Conservation (phyloP, 2,888 invertebrate genomes). For the Eupeodes latifasciatus region DNA sequence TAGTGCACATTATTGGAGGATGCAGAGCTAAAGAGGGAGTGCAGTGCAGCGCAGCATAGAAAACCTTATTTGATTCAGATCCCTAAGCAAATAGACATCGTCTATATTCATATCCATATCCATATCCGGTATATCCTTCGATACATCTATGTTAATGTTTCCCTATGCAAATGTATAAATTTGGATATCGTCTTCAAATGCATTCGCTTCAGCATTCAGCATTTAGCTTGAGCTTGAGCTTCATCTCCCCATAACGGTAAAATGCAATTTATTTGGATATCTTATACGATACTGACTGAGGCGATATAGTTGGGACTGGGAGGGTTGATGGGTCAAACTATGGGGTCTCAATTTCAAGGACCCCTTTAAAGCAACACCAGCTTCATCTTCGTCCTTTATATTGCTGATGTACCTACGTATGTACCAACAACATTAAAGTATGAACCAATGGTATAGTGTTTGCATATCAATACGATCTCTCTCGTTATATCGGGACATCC, state of each 20-base stretch:
- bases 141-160: constrained; percentile 49
- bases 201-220: neutral
- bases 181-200: constrained; percentile 61
- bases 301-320: neutral
- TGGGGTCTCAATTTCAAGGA: constrained; percentile 24
- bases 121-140: constrained; percentile 32
- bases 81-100: constrained; percentile 38
- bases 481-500: constrained; percentile 5
- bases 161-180: constrained; percentile 55
- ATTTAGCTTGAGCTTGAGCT: neutral
- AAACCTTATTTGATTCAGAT: constrained; percentile 23
- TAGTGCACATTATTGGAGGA: constrained; percentile 54
- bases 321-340: constrained; percentile 1
- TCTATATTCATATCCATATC: neutral
- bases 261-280: constrained; percentile 68
- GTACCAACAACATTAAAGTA: neutral
- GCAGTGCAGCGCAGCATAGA: constrained; percentile 8
- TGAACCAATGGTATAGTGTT: constrained; percentile 50
- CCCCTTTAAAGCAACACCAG: constrained; percentile 32
- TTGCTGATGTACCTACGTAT: neutral
- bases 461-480: constrained; percentile 63
- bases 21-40: no score
- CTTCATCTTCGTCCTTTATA: constrained; percentile 28
- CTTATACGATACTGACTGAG: constrained; percentile 45
- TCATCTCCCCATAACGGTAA: constrained; percentile 50